Evolutionary conservation across 2,797 vertebrate species (phyloP), one percentile per base, ranked within the genome.

Genomic region (Catostomus latipinnis): DNA sequence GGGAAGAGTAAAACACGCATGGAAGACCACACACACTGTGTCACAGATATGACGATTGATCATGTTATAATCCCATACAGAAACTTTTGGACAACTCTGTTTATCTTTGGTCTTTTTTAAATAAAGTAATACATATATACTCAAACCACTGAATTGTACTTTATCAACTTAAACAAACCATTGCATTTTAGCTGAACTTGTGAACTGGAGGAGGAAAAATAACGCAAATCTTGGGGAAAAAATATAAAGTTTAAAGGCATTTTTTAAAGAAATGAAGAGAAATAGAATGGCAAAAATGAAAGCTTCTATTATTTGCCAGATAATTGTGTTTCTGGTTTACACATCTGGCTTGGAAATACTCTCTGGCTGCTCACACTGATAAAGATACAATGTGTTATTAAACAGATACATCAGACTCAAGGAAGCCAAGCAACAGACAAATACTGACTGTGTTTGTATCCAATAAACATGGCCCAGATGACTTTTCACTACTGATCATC

Each of bases 21-120:
- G 63, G 65, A 57, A 69, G 66, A 82, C 80, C 82, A 80, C 84
- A 83, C 82, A 76, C 71, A 13, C n/a, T 34, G 22, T 22, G 34
- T 34, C 34, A 34, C 34, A 34, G 34, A 34, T 34, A 34, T 34
- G 4, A 34, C 4, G 34, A 34, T 34, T 34, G 34, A 34, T 34
- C 34, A 34, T 34, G 34, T 34, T 34, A 34, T 34, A 34, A 34
- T 34, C 34, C 34, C 34, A 34, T 34, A 34, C 34, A 34, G 3
- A 34, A 34, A 34, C 34, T 34, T 34, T 34, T 34, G 34, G 34
- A 34, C 34, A 34, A 34, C 34, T 34, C 34, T 34, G 34, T 34
- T 34, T 34, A 3, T 34, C 34, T 34, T 34, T 34, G 2, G 34
- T 34, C 34, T 34, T 34, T 34, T 34, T 34, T 34, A 34, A 34